Evolutionary conservation across 1,140 invertebrate species (phyloP).

Genomic region (Holcopasites calliopsidis): DNA sequence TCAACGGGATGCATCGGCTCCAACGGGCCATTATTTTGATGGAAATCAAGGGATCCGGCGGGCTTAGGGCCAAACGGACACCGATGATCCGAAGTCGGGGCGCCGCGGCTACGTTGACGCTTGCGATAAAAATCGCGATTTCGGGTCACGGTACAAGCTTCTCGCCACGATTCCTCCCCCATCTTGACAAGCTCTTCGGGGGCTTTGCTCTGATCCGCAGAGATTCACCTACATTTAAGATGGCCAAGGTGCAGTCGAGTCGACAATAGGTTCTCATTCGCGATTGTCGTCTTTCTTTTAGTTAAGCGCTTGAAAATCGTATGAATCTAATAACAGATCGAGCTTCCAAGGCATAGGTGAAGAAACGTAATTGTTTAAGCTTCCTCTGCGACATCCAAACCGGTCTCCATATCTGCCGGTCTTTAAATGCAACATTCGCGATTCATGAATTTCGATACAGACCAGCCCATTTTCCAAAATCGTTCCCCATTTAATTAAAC

Average conservation of each 20-base stretch:
- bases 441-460: too few relatives aligned
- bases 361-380: too few relatives aligned
- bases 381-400: too few relatives aligned
- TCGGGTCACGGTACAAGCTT: conserved; percentile 5
- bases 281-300: background rate
- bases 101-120: conserved; percentile 27
- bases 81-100: conserved; percentile 32
- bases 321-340: too few relatives aligned
- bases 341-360: too few relatives aligned
- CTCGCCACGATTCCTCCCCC: conserved; percentile 18
- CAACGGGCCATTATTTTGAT: conserved; percentile 55
- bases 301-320: too few relatives aligned
- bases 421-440: too few relatives aligned
- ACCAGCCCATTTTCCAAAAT: too few relatives aligned
- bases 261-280: background rate
- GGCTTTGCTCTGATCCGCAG: background rate
- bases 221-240: background rate
- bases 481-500: conserved; percentile 14
- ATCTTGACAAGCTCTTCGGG: background rate
- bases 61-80: conserved; percentile 46
- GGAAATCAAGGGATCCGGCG: conserved; percentile 42
- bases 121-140: conserved; percentile 37
- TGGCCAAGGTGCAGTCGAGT: background rate
- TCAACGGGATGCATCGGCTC: conserved; percentile 14
- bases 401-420: too few relatives aligned